Evolutionary conservation across 2,113 vertebrate species (phyloP).

Genomic region (Saccopteryx bilineata): DNA sequence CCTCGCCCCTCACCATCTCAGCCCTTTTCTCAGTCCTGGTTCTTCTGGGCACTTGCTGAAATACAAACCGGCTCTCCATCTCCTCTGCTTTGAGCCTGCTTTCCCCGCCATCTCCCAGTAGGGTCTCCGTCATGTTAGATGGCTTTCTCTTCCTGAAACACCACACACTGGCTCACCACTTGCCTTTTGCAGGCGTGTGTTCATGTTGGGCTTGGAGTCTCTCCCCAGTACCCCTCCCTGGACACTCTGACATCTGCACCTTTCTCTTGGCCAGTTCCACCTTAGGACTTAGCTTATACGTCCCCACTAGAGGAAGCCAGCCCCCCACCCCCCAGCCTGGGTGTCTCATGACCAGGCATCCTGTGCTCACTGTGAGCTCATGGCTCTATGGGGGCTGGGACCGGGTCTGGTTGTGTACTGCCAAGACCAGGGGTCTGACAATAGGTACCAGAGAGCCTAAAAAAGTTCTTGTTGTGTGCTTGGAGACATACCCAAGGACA

Average conservation of each 20-base stretch:
- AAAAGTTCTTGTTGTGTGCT: not conserved
- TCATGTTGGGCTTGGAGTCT: not conserved
- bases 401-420: not conserved
- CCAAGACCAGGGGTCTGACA: no score
- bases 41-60: not conserved
- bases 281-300: not conserved
- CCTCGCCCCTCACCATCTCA: not conserved
- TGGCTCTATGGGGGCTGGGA: not conserved
- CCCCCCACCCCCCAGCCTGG: no score
- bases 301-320: not conserved
- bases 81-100: not conserved
- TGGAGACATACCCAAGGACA: not conserved
- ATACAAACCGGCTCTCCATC: rapidly evolving
- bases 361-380: not conserved
- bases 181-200: not conserved
- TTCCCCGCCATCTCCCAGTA: rapidly evolving
- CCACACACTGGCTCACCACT: rapidly evolving
- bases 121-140: rapidly evolving
- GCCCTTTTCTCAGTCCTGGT: not conserved
- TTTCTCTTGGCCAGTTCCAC: not conserved
- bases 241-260: not conserved
- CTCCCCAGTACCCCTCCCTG: not conserved
- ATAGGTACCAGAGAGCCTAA: not conserved
- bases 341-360: rapidly evolving
- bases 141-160: no score